Conservation (phyloP, 2,888 invertebrate species). For the Hipparchia semele region DNA sequence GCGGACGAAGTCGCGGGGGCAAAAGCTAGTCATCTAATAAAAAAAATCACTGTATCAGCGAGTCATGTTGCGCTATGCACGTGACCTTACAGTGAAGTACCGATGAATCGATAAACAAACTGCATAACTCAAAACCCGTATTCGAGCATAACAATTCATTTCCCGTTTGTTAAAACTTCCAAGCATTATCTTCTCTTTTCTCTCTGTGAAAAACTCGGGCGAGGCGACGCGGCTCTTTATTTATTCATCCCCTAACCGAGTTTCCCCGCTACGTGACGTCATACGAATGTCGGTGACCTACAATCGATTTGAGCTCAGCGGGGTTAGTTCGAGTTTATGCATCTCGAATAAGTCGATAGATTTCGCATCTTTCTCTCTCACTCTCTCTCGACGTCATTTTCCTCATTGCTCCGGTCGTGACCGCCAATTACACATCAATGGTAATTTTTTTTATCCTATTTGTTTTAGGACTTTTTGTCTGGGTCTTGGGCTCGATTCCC, state of each 20-base stretch:
- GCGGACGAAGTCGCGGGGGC: no score
- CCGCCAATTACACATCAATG: no score
- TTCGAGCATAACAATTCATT: background rate
- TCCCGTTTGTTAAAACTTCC: conserved; percentile 15
- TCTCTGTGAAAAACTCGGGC: conserved; percentile 9
- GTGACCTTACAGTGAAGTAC: no score
- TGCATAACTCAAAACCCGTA: background rate
- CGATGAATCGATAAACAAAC: background rate
- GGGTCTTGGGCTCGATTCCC: no score
- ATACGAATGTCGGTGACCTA: conserved; percentile 39
- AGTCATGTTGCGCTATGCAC: no score
- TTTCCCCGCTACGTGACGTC: conserved; percentile 37
- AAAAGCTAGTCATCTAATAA: no score
- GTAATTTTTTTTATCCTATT: no score
- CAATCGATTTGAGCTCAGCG: conserved; percentile 34
- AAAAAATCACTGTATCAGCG: no score
- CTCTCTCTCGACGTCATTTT: no score
- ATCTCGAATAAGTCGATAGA: background rate
- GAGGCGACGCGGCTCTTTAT: conserved; percentile 34
- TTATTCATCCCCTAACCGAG: conserved; percentile 40
- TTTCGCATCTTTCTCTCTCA: no score
- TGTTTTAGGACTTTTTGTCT: no score
- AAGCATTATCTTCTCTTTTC: conserved; percentile 2
- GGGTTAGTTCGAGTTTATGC: background rate
- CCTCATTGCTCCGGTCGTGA: no score